A percentile compares a stretch with the other conserved stretches of the same genome.
phyloP scores from a whole-genome alignment of 2,888 invertebrate genomes.

The Cheilosia urbana region DNA sequence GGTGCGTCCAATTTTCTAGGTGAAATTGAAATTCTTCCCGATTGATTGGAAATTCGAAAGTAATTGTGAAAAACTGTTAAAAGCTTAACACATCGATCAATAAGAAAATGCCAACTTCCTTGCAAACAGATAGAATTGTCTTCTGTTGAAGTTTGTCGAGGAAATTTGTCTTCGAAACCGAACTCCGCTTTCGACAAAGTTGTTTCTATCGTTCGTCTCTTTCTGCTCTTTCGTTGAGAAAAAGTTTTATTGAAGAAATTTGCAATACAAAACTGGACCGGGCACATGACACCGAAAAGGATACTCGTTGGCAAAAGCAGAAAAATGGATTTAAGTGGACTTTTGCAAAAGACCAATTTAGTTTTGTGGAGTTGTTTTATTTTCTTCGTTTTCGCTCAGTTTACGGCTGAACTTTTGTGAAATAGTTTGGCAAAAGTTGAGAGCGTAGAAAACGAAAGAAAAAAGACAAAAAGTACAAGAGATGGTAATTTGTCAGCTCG shows the following conservation, averaged over 20 bases:
- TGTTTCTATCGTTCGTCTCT: neutral
- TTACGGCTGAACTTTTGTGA: conserved; percentile 21
- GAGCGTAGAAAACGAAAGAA: neutral
- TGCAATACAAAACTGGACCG: neutral
- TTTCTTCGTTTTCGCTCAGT: neutral
- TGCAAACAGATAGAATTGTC: neutral
- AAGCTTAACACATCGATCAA: conserved; percentile 5
- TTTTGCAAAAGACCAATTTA: conserved; percentile 35
- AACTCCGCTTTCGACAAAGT: too few species aligned
- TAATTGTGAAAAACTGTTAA: neutral
- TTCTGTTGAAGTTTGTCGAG: neutral
- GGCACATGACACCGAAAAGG: neutral
- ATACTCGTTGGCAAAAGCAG: neutral
- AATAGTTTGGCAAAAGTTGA: neutral
- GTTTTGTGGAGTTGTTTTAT: conserved; percentile 13
- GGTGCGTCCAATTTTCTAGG: neutral
- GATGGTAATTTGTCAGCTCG: neutral
- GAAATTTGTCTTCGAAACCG: too few species aligned
- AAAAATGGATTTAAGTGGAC: conserved; percentile 45
- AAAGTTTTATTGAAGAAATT: conserved; percentile 29
- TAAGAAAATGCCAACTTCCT: neutral
- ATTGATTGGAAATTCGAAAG: conserved; percentile 17
- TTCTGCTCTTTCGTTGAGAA: neutral
- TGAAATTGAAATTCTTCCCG: neutral
- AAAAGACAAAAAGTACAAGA: neutral